These are phyloP conservation scores for Drosophila nebulosa DNA, from an alignment of 1,140 invertebrate genomes.

Conservation along the genomic window DNA sequence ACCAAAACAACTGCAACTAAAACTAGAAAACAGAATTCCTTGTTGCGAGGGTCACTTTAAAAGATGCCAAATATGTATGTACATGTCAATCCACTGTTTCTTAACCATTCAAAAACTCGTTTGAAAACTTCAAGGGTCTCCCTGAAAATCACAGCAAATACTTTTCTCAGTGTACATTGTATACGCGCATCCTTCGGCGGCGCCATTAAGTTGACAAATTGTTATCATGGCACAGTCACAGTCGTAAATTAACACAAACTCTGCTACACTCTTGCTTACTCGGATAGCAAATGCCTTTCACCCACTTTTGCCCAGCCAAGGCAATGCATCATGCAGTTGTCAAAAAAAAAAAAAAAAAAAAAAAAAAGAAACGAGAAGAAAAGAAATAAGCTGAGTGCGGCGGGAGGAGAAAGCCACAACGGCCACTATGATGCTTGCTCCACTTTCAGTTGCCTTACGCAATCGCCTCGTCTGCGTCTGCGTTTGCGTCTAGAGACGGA, in stretches of 20 bases:
- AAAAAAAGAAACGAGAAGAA: slow-evolving; percentile 8
- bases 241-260: slow-evolving; percentile 70
- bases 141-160: neutral
- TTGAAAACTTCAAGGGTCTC: no score
- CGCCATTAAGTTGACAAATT: slow-evolving; percentile 78
- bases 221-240: slow-evolving; percentile 60
- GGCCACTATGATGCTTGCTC: slow-evolving; percentile 38
- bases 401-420: slow-evolving; percentile 43
- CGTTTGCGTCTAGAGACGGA: slow-evolving; percentile 12
- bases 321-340: slow-evolving; percentile 79
- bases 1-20: neutral
- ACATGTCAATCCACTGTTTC: no score
- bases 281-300: slow-evolving; percentile 59
- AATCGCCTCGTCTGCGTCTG: slow-evolving; percentile 30
- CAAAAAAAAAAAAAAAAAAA: slow-evolving; percentile 48
- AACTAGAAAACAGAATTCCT: neutral
- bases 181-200: slow-evolving; percentile 57
- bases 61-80: neutral
- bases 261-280: neutral
- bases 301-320: slow-evolving; percentile 63
- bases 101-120: no score
- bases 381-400: slow-evolving; percentile 30
- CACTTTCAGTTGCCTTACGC: slow-evolving; percentile 71
- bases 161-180: neutral
- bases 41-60: neutral